These are phyloP conservation scores for Sphaerophoria rueppellii DNA, from an alignment of 2,888 invertebrate species.

Conservation along the genomic window DNA sequence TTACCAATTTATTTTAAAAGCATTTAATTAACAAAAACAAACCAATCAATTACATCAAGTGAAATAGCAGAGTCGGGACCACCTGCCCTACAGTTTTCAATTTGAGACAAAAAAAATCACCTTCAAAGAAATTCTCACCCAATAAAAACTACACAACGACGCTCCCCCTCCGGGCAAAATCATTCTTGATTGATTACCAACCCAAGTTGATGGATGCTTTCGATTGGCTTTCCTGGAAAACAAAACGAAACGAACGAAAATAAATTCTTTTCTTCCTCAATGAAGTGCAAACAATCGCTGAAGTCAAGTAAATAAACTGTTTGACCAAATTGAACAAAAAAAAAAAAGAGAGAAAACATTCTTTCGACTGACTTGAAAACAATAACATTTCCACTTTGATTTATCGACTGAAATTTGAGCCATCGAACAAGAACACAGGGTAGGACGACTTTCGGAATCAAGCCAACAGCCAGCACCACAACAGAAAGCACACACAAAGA, in stretches of 20 bases:
- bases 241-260: too few species aligned
- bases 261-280: slow-evolving; percentile 36
- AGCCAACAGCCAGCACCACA: too few species aligned
- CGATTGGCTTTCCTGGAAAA: slow-evolving; percentile 67
- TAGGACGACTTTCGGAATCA: slow-evolving; percentile 29
- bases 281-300: slow-evolving; percentile 69
- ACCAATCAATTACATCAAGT: too few species aligned
- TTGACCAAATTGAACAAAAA: slow-evolving; percentile 18
- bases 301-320: slow-evolving; percentile 72
- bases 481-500: slow-evolving; percentile 24
- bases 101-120: slow-evolving; percentile 35
- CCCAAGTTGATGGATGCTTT: slow-evolving; percentile 69
- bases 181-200: slow-evolving; percentile 64
- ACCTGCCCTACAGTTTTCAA: not conserved
- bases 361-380: slow-evolving; percentile 70
- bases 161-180: slow-evolving; percentile 44
- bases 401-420: slow-evolving; percentile 67
- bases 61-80: not conserved
- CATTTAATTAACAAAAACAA: too few species aligned
- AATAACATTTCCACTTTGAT: slow-evolving; percentile 72
- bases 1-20: too few species aligned
- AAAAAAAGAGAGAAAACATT: slow-evolving; percentile 27
- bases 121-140: slow-evolving; percentile 66
- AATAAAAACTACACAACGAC: slow-evolving; percentile 52
- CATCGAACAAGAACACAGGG: not conserved